Base-by-base conservation (phyloP, 2,888 invertebrate genomes). In the Hydriomena furcata region DNA sequence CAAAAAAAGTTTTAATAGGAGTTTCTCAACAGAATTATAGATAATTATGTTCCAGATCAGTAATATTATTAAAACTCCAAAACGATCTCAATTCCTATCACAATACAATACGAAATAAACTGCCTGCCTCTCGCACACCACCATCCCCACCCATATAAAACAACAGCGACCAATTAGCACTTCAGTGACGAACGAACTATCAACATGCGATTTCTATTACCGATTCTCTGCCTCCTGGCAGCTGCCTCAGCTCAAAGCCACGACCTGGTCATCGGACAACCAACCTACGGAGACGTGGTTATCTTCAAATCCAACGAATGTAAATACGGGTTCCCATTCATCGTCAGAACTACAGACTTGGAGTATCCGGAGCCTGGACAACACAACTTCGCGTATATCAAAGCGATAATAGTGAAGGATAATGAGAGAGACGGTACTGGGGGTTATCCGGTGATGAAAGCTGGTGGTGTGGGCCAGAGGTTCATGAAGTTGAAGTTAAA, bases 401-500 rank as follows among this genome's bases (percentile, higher is more conserved):
- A 60, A 55, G 79, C 87, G 4, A 81, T 90, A 1, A 70, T 71
- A 45, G 46, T 89, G 0, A 88, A 84, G 54, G 89, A 90, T 28
- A 71, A 90, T 24, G 63, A 75, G 0, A 63, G 47, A 0, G 84
- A 87, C 17, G 89, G 89, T 0, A 60, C 63, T 0, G 89, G 89
- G 0, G 89, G 89, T 0, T 90, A 81, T 28, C 81, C 89, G 0
- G 76, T 78, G 0, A 60, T 91, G 1, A 72, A 78, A 0, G 61
- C 84, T 0, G 91, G 91, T 1, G 91, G 91, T 0, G 60, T 91
- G 0, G 90, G 91, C 0, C 85, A 86, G 49, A 71, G 79, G 7
- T 85, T 84, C 44, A 82, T 79, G 17, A 87, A 83, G 40, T 74
- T 91, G 49, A 85, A 89, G 48, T 58, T 91, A 57, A 87, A 87